These are phyloP conservation scores for Helleia helle DNA, from an alignment of 2,888 invertebrate species.

Conservation along the genomic window DNA sequence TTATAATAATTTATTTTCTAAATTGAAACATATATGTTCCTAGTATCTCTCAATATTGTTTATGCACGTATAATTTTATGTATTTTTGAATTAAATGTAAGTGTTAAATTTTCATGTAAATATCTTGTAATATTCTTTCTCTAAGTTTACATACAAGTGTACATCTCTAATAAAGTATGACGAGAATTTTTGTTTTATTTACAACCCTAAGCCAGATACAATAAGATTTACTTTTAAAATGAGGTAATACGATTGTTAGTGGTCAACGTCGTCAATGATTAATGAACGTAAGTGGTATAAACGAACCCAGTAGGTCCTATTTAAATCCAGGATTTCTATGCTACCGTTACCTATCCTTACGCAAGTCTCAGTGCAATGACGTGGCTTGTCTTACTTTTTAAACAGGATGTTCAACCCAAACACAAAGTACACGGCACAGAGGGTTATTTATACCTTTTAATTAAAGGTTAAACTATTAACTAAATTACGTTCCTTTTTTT, in stretches of 20 bases:
- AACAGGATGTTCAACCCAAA: no score
- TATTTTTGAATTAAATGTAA: constrained; percentile 45
- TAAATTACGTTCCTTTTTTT: no score
- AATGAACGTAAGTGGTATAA: background rate
- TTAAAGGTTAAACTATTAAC: no score
- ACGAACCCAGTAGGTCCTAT: background rate
- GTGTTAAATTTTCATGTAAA: constrained; percentile 62
- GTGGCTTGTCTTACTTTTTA: no score
- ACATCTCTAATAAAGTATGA: constrained; percentile 61
- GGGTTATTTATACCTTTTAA: no score
- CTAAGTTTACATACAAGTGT: constrained; percentile 68
- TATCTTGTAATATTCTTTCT: constrained; percentile 61
- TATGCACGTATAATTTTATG: constrained; percentile 11
- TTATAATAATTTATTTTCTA: background rate
- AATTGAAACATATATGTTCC: background rate
- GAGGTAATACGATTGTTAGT: background rate
- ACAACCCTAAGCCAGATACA: no score
- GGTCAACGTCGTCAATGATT: background rate
- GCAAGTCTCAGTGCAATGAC: no score
- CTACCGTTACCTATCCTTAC: no score
- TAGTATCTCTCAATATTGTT: constrained; percentile 7
- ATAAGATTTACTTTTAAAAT: no score
- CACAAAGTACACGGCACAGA: no score
- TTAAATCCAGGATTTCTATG: no score
- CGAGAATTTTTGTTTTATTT: constrained; percentile 17